Evolutionary conservation across 2,797 vertebrate species (phyloP), one percentile per base, ranked within the genome.

Genomic region (Rhinophrynus dorsalis): DNA sequence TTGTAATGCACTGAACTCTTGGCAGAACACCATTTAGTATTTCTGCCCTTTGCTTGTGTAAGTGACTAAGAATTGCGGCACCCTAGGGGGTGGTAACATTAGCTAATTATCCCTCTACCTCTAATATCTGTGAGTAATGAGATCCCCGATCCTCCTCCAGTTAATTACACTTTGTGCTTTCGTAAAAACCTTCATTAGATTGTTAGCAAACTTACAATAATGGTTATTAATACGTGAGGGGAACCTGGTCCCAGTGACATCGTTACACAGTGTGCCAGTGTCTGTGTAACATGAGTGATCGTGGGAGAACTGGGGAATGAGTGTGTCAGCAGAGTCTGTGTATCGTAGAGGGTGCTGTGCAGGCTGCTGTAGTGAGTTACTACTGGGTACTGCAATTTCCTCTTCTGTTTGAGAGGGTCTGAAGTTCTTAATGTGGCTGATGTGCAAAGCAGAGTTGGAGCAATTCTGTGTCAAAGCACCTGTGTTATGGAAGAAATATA

Each of bases 121-220:
- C 52, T 72, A 65, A 72, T 72, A 64, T 64, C 60, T 48, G 42
- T 64, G 68, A 71, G 48, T 65, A 72, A 57, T 7, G 44, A 50
- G 27, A 56, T 64, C 60, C 44, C 61, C 44, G 21, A 40, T 65
- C 42, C 61, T 65, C 68, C 44, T 56, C 44, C 30, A 47, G 51
- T 56, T 72, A 72, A 72, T 72, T 72, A 65, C 33, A 56, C 62
- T 72, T 64, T 64, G 51, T 57, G 23, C 59, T 64, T 24, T 52
- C 12, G 52, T 71, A 64, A 71, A n/a, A 71, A 71, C 60, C 51
- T 56, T 65, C 55, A 72, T 72, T 72, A 72, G 47, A 72, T 72
- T 7, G 61, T 72, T 72, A 72, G 60, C 60, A 65, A 65, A 65
- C 54, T 48, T 72, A 65, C 40, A 50, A 72, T 72, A 65, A 72